Base-by-base conservation (phyloP, 2,888 invertebrate species). In the Calliopum simillimum region DNA sequence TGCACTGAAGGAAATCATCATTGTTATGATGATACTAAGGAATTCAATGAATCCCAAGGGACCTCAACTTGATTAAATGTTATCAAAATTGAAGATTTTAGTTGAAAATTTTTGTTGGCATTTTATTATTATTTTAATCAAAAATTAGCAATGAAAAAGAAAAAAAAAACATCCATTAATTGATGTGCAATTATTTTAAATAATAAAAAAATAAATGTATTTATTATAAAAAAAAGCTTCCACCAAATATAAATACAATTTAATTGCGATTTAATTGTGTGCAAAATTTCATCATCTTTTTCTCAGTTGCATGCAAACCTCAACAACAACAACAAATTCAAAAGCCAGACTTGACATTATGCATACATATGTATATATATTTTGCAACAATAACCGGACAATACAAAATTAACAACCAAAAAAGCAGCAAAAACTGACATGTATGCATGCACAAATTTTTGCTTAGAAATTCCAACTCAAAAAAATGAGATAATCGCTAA, bases 401-500 rank as follows among this genome's bases (percentile, higher is more conserved):
- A 33, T 33, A 8, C 8, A 4, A 4, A 8, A 23, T n/a, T 5
- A 14, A 23, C 44, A 62, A 46, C 43, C 44, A 61, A 6, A 21
- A 61, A 13, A 25, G 16, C 16, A 11, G 13, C 59, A 33, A 46
- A 19, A 3, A 21, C 4, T n/a, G 44, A 14, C 44, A 8, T 19
- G 8, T 41, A 16, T n/a, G 58, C 25, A 58, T 41, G 58, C n/a
- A 58, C 58, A 33, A 58, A 58, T 33, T n/a, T n/a, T 5, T 33
- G 33, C 33, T 33, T 33, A 33, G 33, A 33, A 33, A 33, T 33
- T 33, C 33, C 33, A 8, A n/a, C n/a, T 49, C n/a, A 49, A 49
- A 16, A 49, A 51, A 51, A 51, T 51, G 51, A 51, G 51, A 51
- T 51, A 51, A 51, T 51, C 51, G 51, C 51, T 19, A 23, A 56